Conservation (phyloP, 2,113 vertebrate species). For the Xiphophorus maculatus region DNA sequence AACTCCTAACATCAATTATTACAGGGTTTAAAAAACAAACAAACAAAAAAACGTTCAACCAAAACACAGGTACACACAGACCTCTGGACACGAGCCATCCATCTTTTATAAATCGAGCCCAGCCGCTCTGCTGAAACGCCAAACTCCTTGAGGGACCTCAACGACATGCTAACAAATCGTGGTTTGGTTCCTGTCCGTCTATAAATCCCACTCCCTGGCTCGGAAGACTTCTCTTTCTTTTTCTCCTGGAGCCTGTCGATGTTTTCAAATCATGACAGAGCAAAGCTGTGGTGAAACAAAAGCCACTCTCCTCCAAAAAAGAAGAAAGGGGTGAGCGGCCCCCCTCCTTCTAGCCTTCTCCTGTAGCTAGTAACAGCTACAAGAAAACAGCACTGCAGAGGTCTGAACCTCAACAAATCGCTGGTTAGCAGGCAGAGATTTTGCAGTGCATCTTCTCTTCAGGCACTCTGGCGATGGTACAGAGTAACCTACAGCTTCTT, state of each 20-base stretch:
- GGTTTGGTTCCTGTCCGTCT: conserved; percentile 30
- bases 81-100: conserved; percentile 80
- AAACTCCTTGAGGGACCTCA: conserved; percentile 78
- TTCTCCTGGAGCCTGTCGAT: conserved; percentile 24
- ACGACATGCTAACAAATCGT: conserved; percentile 74
- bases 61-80: conserved; percentile 67
- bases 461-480: conserved; percentile 76
- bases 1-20: not conserved
- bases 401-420: conserved; percentile 52
- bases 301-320: conserved; percentile 28
- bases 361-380: conserved; percentile 31
- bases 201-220: conserved; percentile 46
- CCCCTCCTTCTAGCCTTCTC: conserved; percentile 27
- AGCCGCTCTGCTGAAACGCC: conserved; percentile 78
- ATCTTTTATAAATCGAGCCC: conserved; percentile 78
- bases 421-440: conserved; percentile 52
- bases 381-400: conserved; percentile 52
- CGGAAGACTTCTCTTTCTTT: not conserved
- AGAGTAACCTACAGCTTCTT: conserved; percentile 77
- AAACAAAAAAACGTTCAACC: not conserved
- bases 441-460: conserved; percentile 60
- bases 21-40: not conserved
- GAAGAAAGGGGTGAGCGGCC: conserved; percentile 21
- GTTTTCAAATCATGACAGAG: conserved; percentile 34
- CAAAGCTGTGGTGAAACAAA: conserved; percentile 28